Conservation (phyloP, 2,797 vertebrate genomes). For the Tinamus major region DNA sequence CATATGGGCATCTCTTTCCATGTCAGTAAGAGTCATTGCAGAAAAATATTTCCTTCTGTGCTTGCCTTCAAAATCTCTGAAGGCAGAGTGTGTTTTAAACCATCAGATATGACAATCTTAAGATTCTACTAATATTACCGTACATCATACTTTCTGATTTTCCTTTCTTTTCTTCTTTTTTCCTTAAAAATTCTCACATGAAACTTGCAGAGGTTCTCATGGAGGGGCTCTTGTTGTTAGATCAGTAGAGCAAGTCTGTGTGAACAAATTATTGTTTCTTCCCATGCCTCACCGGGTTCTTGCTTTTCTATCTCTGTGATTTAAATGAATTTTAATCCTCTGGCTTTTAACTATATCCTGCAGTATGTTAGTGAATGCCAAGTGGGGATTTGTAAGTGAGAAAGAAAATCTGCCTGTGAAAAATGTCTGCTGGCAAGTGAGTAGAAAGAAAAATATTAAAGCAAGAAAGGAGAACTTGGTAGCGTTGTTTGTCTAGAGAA, state of each 20-base stretch:
- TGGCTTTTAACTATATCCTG: not conserved
- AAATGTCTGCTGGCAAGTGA: not conserved
- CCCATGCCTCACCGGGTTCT: not conserved
- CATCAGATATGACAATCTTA: too few relatives aligned
- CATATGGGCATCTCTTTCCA: slow-evolving; percentile 35
- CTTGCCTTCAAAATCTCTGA: slow-evolving; percentile 24
- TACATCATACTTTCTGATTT: rapidly evolving
- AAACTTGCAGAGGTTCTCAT: not conserved
- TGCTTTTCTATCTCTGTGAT: not conserved
- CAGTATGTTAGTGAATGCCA: not conserved
- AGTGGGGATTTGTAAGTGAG: not conserved
- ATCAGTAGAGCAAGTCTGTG: not conserved
- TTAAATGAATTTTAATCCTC: not conserved
- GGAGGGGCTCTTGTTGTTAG: not conserved
- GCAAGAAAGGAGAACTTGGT: not conserved
- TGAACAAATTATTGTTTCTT: not conserved
- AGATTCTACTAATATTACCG: not conserved
- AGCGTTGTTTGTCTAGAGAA: not conserved
- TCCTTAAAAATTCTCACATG: not conserved
- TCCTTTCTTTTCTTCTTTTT: too few relatives aligned
- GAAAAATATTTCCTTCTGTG: slow-evolving; percentile 1
- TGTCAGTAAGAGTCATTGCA: slow-evolving; percentile 13
- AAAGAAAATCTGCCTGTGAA: not conserved
- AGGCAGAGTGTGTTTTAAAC: slow-evolving; percentile 12
- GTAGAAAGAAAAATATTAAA: not conserved